Percentiles rank a stretch among this genome's conserved stretches.
Evolutionary conservation across 53 echinoderm and acorn worm species (phyloP).

Genomic region (Apostichopus leukothele): DNA sequence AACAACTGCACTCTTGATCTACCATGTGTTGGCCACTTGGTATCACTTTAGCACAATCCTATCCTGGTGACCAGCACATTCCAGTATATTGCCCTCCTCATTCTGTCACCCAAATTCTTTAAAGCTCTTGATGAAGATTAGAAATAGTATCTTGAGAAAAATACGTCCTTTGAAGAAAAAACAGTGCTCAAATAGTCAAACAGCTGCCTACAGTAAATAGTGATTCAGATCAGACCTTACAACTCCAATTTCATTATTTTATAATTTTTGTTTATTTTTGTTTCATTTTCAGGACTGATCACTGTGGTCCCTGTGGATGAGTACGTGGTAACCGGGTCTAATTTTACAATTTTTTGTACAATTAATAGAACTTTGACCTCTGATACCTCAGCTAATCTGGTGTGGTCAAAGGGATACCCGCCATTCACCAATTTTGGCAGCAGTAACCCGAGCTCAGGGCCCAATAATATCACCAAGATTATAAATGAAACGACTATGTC

Average conservation of each 20-base stretch:
- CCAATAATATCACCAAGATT: neutral
- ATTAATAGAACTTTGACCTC: neutral
- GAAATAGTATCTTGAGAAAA: too few relatives aligned
- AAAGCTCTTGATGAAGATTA: too few relatives aligned
- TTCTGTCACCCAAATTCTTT: too few relatives aligned
- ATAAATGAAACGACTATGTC: conserved; percentile 29
- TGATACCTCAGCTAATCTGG: neutral
- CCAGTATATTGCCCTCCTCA: too few relatives aligned
- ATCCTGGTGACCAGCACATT: too few relatives aligned
- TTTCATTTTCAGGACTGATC: conserved; percentile 1
- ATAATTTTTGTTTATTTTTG: neutral
- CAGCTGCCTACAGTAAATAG: too few relatives aligned
- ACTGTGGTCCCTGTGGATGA: conserved; percentile 7
- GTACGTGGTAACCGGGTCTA: conserved; percentile 4
- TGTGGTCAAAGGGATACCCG: conserved; percentile 16
- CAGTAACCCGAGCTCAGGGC: neutral
- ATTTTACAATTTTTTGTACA: conserved; percentile 12
- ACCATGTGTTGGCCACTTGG: too few relatives aligned
- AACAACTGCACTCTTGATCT: too few relatives aligned
- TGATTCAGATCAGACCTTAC: too few relatives aligned
- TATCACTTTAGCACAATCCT: too few relatives aligned
- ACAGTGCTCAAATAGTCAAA: too few relatives aligned
- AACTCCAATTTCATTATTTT: neutral
- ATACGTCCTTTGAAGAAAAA: too few relatives aligned
- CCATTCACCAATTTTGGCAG: neutral